Conservation (phyloP, 2,888 invertebrate species). For the Tenthredo mesomela region DNA sequence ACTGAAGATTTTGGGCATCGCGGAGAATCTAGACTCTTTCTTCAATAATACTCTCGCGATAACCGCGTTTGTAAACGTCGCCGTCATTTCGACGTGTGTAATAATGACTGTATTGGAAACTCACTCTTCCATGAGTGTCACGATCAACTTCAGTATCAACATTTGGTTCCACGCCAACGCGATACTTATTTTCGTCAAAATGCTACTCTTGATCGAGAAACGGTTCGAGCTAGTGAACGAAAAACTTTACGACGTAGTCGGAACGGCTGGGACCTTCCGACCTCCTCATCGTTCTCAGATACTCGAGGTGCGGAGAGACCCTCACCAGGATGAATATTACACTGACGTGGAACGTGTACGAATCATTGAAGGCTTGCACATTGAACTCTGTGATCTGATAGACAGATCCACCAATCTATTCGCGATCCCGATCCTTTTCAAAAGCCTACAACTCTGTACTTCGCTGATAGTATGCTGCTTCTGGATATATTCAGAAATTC, state of each 20-base stretch:
- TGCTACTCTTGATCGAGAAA: neutral
- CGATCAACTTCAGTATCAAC: neutral
- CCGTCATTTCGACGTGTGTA: too few species aligned
- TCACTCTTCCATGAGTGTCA: fast-evolving
- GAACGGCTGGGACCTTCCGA: neutral
- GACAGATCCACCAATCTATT: neutral
- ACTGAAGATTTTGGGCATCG: too few species aligned
- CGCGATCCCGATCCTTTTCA: neutral
- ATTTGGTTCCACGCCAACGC: neutral
- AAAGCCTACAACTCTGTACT: neutral
- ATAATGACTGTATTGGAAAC: neutral
- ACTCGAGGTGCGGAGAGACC: neutral
- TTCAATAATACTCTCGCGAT: too few species aligned
- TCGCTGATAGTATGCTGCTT: neutral
- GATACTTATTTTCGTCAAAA: neutral
- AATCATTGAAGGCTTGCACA: neutral
- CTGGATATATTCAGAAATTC: neutral
- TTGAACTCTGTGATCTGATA: neutral
- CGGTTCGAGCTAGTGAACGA: neutral
- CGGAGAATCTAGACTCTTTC: too few species aligned
- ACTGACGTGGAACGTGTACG: neutral
- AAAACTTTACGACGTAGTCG: neutral
- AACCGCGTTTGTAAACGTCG: too few species aligned
- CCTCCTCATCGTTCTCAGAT: neutral
- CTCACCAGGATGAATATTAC: neutral